These are phyloP conservation scores for Mamestra brassicae DNA, from an alignment of 2,888 invertebrate species.

Conservation along the genomic window DNA sequence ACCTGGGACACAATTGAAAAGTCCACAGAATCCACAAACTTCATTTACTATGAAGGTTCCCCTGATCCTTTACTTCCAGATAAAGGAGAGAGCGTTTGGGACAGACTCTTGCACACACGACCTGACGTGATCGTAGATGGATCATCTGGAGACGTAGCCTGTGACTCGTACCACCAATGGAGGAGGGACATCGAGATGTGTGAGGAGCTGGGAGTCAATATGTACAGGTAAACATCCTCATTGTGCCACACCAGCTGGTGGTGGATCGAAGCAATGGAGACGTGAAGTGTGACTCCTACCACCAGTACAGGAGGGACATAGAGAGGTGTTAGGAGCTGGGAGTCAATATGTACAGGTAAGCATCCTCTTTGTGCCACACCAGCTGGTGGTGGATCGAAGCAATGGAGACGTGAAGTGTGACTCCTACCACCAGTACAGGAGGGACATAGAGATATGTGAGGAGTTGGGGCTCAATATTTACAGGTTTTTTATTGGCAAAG, in stretches of 20 bases:
- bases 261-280: slow-evolving; percentile 81
- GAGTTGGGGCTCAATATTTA: slow-evolving; percentile 85
- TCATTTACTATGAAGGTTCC: background rate
- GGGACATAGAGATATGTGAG: slow-evolving; percentile 82
- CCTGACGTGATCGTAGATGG: slow-evolving; percentile 60
- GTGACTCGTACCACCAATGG: slow-evolving; percentile 87
- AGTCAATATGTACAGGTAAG: slow-evolving; percentile 83
- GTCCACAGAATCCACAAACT: background rate
- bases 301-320: slow-evolving; percentile 89
- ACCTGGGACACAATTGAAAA: background rate
- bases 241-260: too few species aligned
- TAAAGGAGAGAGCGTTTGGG: slow-evolving; percentile 90
- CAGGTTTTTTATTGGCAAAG: slow-evolving; percentile 66
- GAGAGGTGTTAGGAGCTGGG: slow-evolving; percentile 79
- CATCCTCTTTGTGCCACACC: too few species aligned
- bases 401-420: slow-evolving; percentile 87
- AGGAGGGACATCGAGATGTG: slow-evolving; percentile 85
- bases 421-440: slow-evolving; percentile 88
- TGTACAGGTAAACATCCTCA: slow-evolving; percentile 76
- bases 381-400: too few species aligned
- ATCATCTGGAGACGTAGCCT: slow-evolving; percentile 89
- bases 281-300: slow-evolving; percentile 82
- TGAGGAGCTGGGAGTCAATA: slow-evolving; percentile 81
- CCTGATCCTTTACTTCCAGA: slow-evolving; percentile 74
- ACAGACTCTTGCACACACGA: slow-evolving; percentile 75